Evolutionary conservation across 2,113 vertebrate genomes (phyloP).

Genomic region (Rattus rattus): DNA sequence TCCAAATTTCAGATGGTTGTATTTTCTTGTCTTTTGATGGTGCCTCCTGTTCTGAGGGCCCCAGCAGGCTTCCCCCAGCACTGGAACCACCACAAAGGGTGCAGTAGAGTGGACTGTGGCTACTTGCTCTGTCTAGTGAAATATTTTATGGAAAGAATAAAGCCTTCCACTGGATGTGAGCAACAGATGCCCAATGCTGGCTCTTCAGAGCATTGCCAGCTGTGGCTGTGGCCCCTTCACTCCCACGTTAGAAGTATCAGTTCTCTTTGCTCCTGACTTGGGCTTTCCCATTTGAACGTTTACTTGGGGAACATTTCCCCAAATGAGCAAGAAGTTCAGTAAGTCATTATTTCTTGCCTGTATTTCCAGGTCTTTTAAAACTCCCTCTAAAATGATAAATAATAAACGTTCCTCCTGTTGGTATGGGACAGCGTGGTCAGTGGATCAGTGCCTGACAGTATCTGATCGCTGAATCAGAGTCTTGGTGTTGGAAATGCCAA

Average conservation of each 20-base stretch:
- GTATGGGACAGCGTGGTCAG: background rate
- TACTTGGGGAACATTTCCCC: background rate
- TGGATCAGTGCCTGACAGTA: background rate
- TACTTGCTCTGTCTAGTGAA: background rate
- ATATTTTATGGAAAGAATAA: background rate
- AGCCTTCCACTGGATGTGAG: background rate
- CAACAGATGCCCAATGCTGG: constrained; percentile 10
- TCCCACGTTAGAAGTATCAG: background rate
- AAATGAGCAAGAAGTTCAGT: constrained; percentile 15
- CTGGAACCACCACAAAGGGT: background rate
- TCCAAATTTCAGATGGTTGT: background rate
- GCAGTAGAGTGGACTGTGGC: background rate
- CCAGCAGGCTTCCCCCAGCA: background rate
- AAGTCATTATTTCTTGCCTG: constrained; percentile 14
- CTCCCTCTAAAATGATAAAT: background rate
- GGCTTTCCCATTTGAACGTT: constrained; percentile 41
- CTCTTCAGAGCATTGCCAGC: background rate
- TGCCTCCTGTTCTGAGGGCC: constrained; percentile 16
- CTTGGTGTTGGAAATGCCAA: background rate
- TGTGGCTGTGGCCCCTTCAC: constrained; percentile 58
- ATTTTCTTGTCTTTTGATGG: background rate
- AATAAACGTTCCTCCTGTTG: background rate
- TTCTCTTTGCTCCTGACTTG: constrained; percentile 42
- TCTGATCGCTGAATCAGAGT: background rate
- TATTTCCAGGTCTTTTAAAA: constrained; percentile 27